These are phyloP conservation scores for Sarcophaga variegata DNA, from an alignment of 2,888 invertebrate genomes.

Conservation along the genomic window DNA sequence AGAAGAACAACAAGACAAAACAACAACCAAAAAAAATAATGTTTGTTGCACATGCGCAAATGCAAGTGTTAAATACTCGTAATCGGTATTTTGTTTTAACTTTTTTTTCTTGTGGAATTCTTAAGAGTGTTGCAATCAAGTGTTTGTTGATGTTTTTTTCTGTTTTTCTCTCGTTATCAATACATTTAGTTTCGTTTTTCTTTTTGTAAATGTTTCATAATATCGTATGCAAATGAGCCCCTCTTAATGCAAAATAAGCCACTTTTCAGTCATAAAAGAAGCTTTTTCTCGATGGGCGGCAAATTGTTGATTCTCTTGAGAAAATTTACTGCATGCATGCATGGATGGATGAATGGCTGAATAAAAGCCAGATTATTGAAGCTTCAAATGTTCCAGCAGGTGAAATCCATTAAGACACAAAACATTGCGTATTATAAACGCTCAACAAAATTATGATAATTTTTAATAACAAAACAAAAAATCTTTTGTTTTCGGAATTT, in stretches of 20 bases:
- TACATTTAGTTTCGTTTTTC: constrained; percentile 32
- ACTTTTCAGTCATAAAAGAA: constrained; percentile 9
- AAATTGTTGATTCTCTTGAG: constrained; percentile 35
- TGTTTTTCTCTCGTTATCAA: constrained; percentile 54
- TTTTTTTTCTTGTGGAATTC: not conserved
- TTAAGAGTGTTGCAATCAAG: constrained; percentile 25
- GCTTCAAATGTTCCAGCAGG: constrained; percentile 67
- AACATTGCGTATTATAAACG: not conserved
- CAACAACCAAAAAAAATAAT: not conserved
- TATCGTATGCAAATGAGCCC: constrained; percentile 49
- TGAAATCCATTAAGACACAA: constrained; percentile 58
- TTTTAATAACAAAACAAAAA: not conserved
- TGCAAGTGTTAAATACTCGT: constrained; percentile 44
- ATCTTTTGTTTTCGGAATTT: no score
- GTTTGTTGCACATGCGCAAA: constrained; percentile 56
- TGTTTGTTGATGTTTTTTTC: constrained; percentile 41
- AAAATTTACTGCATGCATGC: constrained; percentile 16
- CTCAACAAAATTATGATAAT: not conserved
- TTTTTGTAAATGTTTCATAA: constrained; percentile 43
- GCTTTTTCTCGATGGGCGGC: constrained; percentile 47
- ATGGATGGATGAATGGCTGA: constrained; percentile 21
- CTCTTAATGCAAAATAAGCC: constrained; percentile 57
- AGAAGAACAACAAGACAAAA: not conserved
- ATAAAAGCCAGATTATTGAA: constrained; percentile 29
- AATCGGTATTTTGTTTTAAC: not conserved